Base-by-base conservation (phyloP, 1,140 invertebrate species). In the Pygmarrhopalites habei region DNA sequence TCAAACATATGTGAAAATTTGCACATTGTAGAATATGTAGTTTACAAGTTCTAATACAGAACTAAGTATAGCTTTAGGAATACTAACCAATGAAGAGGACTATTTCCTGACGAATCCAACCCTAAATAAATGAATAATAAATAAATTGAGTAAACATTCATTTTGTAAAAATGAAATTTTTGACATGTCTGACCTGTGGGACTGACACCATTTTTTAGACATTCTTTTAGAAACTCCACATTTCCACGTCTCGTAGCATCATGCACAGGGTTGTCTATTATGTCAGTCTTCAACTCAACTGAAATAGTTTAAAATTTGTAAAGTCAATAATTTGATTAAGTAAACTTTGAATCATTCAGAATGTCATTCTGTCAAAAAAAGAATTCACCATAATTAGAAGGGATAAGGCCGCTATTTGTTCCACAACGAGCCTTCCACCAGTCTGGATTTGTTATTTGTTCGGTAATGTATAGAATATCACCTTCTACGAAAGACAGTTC, bases 181-280 rank as follows among this genome's bases (percentile, higher is more conserved):
- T n/a, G n/a, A n/a, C n/a, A n/a, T n/a, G n/a, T n/a, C n/a, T n/a
- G n/a, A 59, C 81, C 79, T 70, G 86, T 86, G 19, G 83, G 80
- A 29, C 85, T 87, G 61, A 87, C 83, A 52, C 83, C 80, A 73
- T 84, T 81, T 53, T 72, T 72, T 10, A 88, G 72, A 71, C 84
- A 86, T 75, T 87, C 84, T 58, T 72, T 70, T 58, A 88, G 71
- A 70, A 86, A 83, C 4, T 75, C 76, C 3, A 85, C 68, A 72
- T 87, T 87, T 21, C 86, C 86, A 64, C 85, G 75, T 72, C 83
- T 82, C 1, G 85, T 84, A 66, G 85, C 85, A 74, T 88, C 86
- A 71, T 87, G 85, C 23, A 88, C 72, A 17, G 86, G 85, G 63
- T 81, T 76, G 58, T 84, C 78, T 47, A 86, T 76, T 65, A 82